Conservation (phyloP, 2,113 vertebrate species). For the Proteles cristata region DNA sequence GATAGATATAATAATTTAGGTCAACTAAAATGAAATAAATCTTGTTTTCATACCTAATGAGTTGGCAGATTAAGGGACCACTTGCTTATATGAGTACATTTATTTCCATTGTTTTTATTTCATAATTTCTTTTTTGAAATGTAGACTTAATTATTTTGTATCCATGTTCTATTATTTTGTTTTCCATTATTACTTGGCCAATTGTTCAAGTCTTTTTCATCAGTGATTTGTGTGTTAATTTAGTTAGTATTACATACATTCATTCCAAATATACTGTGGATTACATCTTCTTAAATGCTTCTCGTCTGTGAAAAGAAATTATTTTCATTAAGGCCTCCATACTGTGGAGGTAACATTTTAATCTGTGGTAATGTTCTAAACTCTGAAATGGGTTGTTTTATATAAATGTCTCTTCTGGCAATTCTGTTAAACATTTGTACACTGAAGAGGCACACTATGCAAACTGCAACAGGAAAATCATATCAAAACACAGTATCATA, state of each 20-base stretch:
- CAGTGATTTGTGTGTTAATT: slow-evolving; percentile 52
- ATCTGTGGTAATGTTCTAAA: background rate
- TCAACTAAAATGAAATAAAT: background rate
- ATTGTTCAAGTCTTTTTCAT: background rate
- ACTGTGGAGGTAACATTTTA: background rate
- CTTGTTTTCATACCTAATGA: background rate
- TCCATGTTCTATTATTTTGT: background rate
- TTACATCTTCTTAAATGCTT: background rate
- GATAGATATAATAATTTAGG: background rate
- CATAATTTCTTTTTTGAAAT: slow-evolving; percentile 8
- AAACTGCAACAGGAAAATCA: background rate
- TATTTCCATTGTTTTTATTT: background rate
- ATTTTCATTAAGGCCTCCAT: background rate
- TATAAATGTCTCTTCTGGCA: background rate
- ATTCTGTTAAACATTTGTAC: background rate
- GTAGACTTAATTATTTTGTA: background rate
- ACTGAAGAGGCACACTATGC: background rate
- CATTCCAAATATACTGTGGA: background rate
- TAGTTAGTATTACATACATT: background rate
- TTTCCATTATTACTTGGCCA: background rate
- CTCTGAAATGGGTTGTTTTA: background rate
- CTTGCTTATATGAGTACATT: background rate
- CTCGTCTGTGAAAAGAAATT: background rate
- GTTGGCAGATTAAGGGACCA: background rate
- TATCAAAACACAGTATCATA: background rate